Conservation (phyloP, 2,888 invertebrate genomes). For the Deilephila porcellus region DNA sequence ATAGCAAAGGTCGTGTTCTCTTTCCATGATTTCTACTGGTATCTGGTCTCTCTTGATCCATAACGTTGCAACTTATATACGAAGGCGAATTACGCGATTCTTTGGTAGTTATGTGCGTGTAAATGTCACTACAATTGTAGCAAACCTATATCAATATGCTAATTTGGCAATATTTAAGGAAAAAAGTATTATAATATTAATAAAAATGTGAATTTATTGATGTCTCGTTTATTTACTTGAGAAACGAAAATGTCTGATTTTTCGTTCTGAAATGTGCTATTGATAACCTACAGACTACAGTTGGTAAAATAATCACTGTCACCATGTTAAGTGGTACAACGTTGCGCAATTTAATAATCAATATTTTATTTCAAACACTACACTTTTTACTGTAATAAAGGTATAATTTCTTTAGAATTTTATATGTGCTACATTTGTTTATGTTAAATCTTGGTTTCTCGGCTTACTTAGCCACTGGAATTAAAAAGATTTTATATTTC, state of each 20-base stretch:
- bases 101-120: slow-evolving; percentile 14
- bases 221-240: slow-evolving; percentile 56
- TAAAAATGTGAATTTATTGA: slow-evolving; percentile 39
- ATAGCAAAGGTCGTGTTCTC: slow-evolving; percentile 77
- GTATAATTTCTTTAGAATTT: too few species aligned
- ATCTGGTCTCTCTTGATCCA: slow-evolving; percentile 77
- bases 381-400: too few species aligned
- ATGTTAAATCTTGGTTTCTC: too few species aligned
- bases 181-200: slow-evolving; percentile 28
- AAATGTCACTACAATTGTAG: slow-evolving; percentile 4
- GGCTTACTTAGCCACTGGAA: too few species aligned
- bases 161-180: slow-evolving; percentile 23
- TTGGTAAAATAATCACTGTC: neutral
- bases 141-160: neutral
- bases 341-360: too few species aligned
- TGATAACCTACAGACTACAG: neutral
- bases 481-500: too few species aligned
- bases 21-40: slow-evolving; percentile 74
- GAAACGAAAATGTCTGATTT: slow-evolving; percentile 53
- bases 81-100: slow-evolving; percentile 17
- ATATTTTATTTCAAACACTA: too few species aligned
- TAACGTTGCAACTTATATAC: slow-evolving; percentile 50
- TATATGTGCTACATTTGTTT: too few species aligned
- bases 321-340: neutral
- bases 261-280: slow-evolving; percentile 44